Evolutionary conservation across 2,113 vertebrate genomes (phyloP), one percentile per base, ranked within the genome.

Genomic region (Austrofundulus limnaeus): DNA sequence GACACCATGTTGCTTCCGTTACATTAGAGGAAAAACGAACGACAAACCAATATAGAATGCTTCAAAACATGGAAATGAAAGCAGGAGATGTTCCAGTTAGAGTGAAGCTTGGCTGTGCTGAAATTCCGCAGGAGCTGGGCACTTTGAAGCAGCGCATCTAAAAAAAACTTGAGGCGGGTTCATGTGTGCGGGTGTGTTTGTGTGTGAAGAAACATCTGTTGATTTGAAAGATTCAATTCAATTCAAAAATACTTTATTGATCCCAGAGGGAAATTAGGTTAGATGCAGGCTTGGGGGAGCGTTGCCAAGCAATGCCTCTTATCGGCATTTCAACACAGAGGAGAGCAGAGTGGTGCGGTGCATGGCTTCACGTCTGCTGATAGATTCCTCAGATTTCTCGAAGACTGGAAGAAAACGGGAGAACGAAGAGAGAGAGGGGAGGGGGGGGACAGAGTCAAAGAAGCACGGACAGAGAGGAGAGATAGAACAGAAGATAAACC

Each of bases 211-310:
- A 85, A 84, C 83, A 89, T 86, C 86, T 88, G 87, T 86, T 88
- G 84, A 88, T 85, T 72, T 86, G 64, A 76, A 77, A 85, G 87
- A n/a, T n/a, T n/a, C n/a, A n/a, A n/a, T n/a, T n/a, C n/a, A n/a
- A n/a, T n/a, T n/a, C n/a, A n/a, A n/a, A n/a, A n/a, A n/a, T n/a
- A n/a, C n/a, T n/a, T n/a, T n/a, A n/a, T n/a, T n/a, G n/a, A n/a
- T n/a, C n/a, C n/a, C n/a, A n/a, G n/a, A n/a, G n/a, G n/a, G n/a
- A n/a, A n/a, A n/a, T n/a, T n/a, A n/a, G n/a, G n/a, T n/a, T n/a
- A n/a, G n/a, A 87, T 84, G 81, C 78, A 79, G 81, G 80, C 78
- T 78, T 75, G 72, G 66, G 75, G 78, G 75, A 83, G 79, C 15
- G 72, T 72, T 84, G 85, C 86, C 80, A 84, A 82, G 84, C 86